Evolutionary conservation across 1,140 invertebrate species (phyloP).

Genomic region (Bombus ignitus): DNA sequence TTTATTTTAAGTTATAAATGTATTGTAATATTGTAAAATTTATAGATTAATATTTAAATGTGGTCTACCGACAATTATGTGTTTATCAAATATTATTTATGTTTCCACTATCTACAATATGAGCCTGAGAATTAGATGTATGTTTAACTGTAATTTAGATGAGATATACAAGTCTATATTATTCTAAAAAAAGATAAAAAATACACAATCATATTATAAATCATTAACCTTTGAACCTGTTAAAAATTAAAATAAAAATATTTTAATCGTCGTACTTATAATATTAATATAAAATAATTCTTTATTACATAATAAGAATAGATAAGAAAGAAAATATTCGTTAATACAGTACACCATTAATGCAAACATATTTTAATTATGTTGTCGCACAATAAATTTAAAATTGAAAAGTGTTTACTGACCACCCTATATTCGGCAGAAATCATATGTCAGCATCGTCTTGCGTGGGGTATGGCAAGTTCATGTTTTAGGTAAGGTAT

Average conservation of each 20-base stretch:
- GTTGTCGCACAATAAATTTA: slow-evolving; percentile 9
- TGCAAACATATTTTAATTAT: background rate
- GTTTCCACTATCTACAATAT: background rate
- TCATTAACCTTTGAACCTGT: background rate
- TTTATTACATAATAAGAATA: background rate
- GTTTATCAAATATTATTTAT: background rate
- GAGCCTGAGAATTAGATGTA: background rate
- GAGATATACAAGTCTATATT: background rate
- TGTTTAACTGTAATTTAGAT: background rate
- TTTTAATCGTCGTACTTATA: background rate
- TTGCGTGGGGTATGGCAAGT: slow-evolving; percentile 78
- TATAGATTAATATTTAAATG: background rate
- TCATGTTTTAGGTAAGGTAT: slow-evolving; percentile 78
- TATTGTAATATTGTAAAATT: background rate
- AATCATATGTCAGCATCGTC: slow-evolving; percentile 54
- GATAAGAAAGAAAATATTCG: background rate
- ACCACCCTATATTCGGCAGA: slow-evolving; percentile 44
- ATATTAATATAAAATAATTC: background rate
- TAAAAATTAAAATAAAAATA: background rate
- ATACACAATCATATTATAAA: background rate
- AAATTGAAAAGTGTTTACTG: slow-evolving; percentile 19
- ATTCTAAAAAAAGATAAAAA: slow-evolving; percentile 12
- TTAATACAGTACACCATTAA: background rate
- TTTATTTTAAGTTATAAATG: background rate
- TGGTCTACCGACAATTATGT: background rate